These are phyloP conservation scores for Corythornis leucogaster DNA, from an alignment of 2,797 vertebrate genomes.

Conservation along the genomic window DNA sequence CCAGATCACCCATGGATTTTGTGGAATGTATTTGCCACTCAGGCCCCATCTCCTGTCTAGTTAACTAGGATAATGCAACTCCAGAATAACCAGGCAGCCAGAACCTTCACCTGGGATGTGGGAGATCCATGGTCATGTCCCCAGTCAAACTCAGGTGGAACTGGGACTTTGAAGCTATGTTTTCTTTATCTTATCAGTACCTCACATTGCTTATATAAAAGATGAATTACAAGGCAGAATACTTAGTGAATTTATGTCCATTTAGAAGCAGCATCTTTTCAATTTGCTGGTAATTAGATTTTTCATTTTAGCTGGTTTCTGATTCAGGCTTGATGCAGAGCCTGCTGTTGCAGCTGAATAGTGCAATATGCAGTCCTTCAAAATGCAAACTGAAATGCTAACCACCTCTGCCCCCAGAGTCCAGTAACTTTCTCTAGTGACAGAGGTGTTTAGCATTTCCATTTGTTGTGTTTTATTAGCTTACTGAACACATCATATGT, in stretches of 20 bases:
- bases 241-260: not conserved
- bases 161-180: not conserved
- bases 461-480: not conserved
- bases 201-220: not conserved
- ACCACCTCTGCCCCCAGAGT: not conserved
- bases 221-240: not conserved
- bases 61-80: not conserved
- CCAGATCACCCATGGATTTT: not conserved
- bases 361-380: not conserved
- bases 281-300: not conserved
- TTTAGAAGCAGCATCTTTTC: not conserved
- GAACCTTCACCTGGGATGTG: not conserved
- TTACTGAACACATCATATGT: slow-evolving; percentile 8
- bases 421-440: not conserved
- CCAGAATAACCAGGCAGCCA: not conserved
- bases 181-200: not conserved
- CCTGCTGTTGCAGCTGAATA: not conserved
- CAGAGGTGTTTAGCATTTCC: not conserved
- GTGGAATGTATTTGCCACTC: not conserved
- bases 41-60: not conserved
- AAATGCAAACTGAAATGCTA: not conserved
- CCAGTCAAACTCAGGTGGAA: not conserved
- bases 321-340: not conserved
- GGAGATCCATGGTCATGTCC: not conserved
- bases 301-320: not conserved